Percentiles rank a stretch among this genome's conserved stretches.
Conservation (phyloP, 2,113 vertebrate species). For the Menidia beryllina region DNA sequence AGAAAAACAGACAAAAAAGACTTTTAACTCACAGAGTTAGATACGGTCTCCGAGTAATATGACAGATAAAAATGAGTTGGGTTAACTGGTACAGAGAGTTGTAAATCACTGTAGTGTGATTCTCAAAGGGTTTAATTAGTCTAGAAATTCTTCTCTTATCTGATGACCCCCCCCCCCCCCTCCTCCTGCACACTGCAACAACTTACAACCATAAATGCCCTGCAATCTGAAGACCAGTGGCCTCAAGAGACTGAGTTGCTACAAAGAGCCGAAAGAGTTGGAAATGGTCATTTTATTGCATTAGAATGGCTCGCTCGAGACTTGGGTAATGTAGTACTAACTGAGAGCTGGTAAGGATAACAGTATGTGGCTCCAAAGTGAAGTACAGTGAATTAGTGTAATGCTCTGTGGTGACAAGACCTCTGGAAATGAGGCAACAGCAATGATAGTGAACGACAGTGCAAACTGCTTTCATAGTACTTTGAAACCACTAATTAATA, state of each 20-base stretch:
- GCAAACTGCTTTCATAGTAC: conserved; percentile 24
- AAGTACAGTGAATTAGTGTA: conserved; percentile 60
- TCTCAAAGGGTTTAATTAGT: conserved; percentile 87
- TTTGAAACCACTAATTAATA: conserved; percentile 56
- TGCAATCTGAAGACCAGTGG: conserved; percentile 83
- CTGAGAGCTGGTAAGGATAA: conserved; percentile 71
- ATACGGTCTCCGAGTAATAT: conserved; percentile 77
- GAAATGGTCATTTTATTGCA: conserved; percentile 83
- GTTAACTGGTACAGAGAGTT: conserved; percentile 85
- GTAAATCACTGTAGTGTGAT: conserved; percentile 86
- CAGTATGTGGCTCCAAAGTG: conserved; percentile 63
- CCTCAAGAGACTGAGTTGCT: conserved; percentile 83
- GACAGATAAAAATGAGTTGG: conserved; percentile 82
- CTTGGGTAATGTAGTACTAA: conserved; percentile 81
- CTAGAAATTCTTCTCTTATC: conserved; percentile 84
- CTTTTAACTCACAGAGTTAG: conserved; percentile 63
- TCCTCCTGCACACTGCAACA: conserved; percentile 79
- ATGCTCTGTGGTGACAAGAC: conserved; percentile 33
- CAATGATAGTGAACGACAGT: conserved; percentile 31
- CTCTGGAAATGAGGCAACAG: conserved; percentile 21
- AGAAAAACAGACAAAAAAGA: conserved; percentile 20
- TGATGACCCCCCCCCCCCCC: conserved; percentile 80
- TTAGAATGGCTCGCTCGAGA: conserved; percentile 81
- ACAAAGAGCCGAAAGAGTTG: conserved; percentile 82
- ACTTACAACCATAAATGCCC: conserved; percentile 81